These are phyloP conservation scores for Botia almorhae DNA, from an alignment of 2,797 vertebrate genomes.

Conservation along the genomic window DNA sequence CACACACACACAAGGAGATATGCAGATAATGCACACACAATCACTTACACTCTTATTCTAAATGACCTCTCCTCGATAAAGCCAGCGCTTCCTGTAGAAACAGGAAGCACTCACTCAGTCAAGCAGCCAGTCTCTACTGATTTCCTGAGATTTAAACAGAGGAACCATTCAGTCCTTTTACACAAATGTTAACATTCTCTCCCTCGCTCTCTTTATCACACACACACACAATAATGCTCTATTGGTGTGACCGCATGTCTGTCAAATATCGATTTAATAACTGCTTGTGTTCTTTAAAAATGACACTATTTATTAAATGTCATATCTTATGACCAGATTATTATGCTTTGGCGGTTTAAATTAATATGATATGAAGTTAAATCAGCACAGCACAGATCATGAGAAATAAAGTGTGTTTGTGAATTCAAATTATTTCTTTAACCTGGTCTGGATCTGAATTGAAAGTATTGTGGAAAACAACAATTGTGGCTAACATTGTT, in stretches of 20 bases:
- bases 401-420: neutral
- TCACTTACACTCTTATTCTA: conserved; percentile 22
- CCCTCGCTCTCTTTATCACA: conserved; percentile 30
- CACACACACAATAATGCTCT: conserved; percentile 17
- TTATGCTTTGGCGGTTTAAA: neutral
- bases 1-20: too few relatives aligned
- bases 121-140: conserved; percentile 69
- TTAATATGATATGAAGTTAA: conserved; percentile 13
- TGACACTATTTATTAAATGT: conserved; percentile 13
- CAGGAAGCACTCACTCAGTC: conserved; percentile 75
- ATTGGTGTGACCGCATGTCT: conserved; percentile 16
- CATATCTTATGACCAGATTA: conserved; percentile 12
- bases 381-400: neutral
- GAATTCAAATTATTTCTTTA: conserved; percentile 11
- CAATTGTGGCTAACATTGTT: too few relatives aligned
- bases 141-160: conserved; percentile 73
- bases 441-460: conserved; percentile 41
- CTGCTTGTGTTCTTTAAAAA: neutral
- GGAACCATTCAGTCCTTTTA: conserved; percentile 76
- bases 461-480: conserved; percentile 1
- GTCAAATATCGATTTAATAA: conserved; percentile 17
- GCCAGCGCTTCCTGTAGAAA: conserved; percentile 80
- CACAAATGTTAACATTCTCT: conserved; percentile 63
- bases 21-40: conserved; percentile 25
- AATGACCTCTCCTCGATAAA: conserved; percentile 70